Evolutionary conservation across 2,797 vertebrate species (phyloP), one percentile per base, ranked within the genome.

Genomic region (Sphenodon punctatus): DNA sequence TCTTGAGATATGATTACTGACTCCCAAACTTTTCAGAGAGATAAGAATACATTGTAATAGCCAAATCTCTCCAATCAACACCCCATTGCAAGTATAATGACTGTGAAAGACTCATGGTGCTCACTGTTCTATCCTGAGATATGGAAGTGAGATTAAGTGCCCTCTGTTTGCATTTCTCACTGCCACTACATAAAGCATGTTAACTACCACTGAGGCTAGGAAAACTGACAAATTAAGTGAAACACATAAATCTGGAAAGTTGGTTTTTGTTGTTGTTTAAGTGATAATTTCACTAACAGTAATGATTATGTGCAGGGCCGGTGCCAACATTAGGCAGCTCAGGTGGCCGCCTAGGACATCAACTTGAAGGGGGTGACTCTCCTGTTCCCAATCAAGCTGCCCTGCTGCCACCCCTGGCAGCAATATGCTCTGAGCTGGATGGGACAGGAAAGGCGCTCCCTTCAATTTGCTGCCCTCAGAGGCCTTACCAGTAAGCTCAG

Each of bases 221-320:
- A 79, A 81, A 88, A 73, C 49, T 38, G 38, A 36, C 42, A 70
- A n/a, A 11, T 39, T 58, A 75, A 73, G 3, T 4, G 79, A 48
- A 4, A 74, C 25, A 75, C 87, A 69, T 17, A 78, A 67, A 64
- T 10, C n/a, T 46, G 69, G 36, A 46, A 0, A 42, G 7, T 73
- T 59, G 10, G 10, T 0, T 80, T 59, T 25, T 8, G 0, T 3
- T 32, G 36, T 63, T 25, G 67, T 30, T 59, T 51, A 38, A 9
- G 53, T 12, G 6, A 75, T 86, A 86, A 81, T 61, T 4, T 36
- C 59, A 73, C 36, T 65, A 69, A 55, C 55, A 58, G 66, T n/a
- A 48, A 22, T 34, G 19, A 9, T 30, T 51, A 72, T 2, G 15
- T 20, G 60, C n/a, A n/a, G n/a, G n/a, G n/a, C n/a, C n/a, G n/a